Conservation (phyloP, 2,888 invertebrate species). For the Lathronympha strigana region DNA sequence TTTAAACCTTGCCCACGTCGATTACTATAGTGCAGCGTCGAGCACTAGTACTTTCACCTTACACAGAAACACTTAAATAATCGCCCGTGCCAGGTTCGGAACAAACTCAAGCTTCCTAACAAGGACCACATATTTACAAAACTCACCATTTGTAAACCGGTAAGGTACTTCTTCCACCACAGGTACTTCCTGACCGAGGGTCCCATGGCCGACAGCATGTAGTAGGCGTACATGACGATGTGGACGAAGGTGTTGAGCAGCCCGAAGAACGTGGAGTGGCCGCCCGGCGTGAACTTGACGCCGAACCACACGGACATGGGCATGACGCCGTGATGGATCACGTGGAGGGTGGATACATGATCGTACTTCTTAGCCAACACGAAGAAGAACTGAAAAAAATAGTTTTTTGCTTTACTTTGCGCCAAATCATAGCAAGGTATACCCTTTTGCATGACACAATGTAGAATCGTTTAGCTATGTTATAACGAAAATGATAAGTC, state of each 20-base stretch:
- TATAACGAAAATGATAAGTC: conserved; percentile 6
- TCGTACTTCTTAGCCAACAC: conserved; percentile 96
- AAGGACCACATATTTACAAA: too few relatives aligned
- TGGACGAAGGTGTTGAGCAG: conserved; percentile 98
- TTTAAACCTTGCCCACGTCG: too few relatives aligned
- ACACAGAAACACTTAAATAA: neutral
- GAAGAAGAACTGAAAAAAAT: conserved; percentile 91
- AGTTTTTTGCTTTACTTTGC: neutral
- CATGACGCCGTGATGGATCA: conserved; percentile 98
- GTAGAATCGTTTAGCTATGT: neutral
- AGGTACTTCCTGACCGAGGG: conserved; percentile 93
- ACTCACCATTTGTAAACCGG: conserved; percentile 94
- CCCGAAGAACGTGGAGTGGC: conserved; percentile 98
- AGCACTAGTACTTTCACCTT: too few relatives aligned
- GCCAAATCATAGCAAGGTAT: too few relatives aligned
- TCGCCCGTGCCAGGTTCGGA: too few relatives aligned
- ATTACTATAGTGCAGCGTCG: too few relatives aligned
- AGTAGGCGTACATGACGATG: conserved; percentile 97
- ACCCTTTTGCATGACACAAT: neutral
- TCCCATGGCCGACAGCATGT: conserved; percentile 95
- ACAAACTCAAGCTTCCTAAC: neutral
- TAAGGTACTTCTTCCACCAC: conserved; percentile 98
- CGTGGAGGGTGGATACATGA: conserved; percentile 96
- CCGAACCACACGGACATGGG: conserved; percentile 99
- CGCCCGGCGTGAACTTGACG: conserved; percentile 98